Evolutionary conservation across 2,113 vertebrate species (phyloP).

Genomic region (Elephas maximus): DNA sequence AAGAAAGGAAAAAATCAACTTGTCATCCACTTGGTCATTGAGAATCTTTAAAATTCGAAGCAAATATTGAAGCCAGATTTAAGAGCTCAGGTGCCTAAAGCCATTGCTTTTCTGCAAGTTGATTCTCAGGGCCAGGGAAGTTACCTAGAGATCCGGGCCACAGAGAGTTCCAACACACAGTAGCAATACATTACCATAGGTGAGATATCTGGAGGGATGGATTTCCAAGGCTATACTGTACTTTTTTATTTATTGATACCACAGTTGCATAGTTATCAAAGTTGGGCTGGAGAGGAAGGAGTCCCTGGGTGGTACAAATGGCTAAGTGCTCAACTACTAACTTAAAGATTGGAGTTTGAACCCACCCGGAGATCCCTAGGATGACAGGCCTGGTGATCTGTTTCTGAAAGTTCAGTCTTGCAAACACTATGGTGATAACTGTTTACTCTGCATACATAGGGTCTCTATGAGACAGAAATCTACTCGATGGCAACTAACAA

Average conservation of each 20-base stretch:
- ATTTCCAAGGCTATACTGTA: not conserved
- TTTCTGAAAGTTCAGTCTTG: too few relatives aligned
- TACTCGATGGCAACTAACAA: too few relatives aligned
- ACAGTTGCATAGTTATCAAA: not conserved
- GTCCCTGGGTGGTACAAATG: too few relatives aligned
- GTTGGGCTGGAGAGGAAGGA: not conserved
- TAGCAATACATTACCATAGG: not conserved
- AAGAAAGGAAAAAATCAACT: not conserved
- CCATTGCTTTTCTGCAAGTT: not conserved
- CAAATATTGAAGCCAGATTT: not conserved
- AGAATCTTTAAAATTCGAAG: not conserved
- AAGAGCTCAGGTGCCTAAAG: not conserved
- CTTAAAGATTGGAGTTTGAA: too few relatives aligned
- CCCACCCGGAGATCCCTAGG: too few relatives aligned
- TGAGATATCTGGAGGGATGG: not conserved
- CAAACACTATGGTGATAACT: too few relatives aligned
- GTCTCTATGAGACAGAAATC: too few relatives aligned
- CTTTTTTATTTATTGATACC: slow-evolving; percentile 10
- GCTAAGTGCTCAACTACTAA: too few relatives aligned
- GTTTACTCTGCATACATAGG: too few relatives aligned
- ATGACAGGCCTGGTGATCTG: too few relatives aligned
- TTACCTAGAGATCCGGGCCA: not conserved
- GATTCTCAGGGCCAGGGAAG: not conserved
- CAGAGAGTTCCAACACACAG: not conserved
- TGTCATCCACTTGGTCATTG: not conserved